Conservation (phyloP, 2,113 vertebrate genomes). For the Ondatra zibethicus region DNA sequence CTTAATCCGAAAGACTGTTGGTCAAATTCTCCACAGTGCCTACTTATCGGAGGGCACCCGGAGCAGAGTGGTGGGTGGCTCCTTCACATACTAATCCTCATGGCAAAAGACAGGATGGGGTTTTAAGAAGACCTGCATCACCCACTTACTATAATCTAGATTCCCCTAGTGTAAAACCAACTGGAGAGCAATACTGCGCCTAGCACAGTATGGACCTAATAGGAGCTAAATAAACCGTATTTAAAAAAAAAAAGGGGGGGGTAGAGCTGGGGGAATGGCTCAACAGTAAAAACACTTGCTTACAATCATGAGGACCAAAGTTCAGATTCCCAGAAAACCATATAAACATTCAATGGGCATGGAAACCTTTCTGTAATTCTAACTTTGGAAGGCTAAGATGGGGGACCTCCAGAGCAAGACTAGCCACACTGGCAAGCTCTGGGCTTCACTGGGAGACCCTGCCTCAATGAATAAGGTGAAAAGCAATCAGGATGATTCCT, state of each 20-base stretch:
- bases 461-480: not conserved
- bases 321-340: not conserved
- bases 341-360: not conserved
- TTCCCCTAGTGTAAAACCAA: slow-evolving; percentile 22
- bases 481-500: not conserved
- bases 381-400: not conserved
- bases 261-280: not conserved
- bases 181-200: not conserved
- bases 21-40: slow-evolving; percentile 4
- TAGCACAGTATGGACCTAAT: not conserved
- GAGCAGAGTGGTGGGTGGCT: not conserved
- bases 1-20: slow-evolving; percentile 10
- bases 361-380: not conserved
- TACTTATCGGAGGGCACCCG: not conserved
- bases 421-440: not conserved
- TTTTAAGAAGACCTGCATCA: slow-evolving; percentile 21
- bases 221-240: slow-evolving; percentile 26
- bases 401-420: not conserved
- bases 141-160: not conserved
- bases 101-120: not conserved
- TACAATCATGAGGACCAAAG: not conserved
- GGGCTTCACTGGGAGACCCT: not conserved
- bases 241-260: no score
- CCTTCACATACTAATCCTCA: slow-evolving; percentile 11
- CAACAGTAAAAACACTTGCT: not conserved